Evolutionary conservation across 2,113 vertebrate species (phyloP).

Genomic region (Otocyon megalotis): DNA sequence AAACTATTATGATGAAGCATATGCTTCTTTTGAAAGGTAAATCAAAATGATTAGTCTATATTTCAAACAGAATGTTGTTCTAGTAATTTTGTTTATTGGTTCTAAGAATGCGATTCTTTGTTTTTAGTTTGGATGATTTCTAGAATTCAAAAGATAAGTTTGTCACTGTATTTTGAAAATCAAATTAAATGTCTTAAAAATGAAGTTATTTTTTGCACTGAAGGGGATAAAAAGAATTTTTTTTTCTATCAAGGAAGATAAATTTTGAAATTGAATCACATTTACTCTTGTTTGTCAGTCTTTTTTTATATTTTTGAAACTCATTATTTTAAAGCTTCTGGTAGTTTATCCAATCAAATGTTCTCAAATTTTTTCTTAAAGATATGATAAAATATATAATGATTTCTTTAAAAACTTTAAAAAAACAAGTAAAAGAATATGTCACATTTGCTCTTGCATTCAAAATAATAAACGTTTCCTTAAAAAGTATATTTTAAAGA

Average conservation of each 20-base stretch:
- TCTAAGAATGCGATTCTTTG: neutral
- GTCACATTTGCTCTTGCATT: neutral
- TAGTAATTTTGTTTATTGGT: neutral
- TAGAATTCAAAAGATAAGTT: neutral
- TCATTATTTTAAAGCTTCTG: neutral
- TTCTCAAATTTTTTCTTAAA: neutral
- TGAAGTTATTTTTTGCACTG: neutral
- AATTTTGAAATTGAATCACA: neutral
- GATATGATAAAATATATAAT: neutral
- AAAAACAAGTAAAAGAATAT: neutral
- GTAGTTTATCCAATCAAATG: neutral
- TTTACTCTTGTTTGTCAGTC: neutral
- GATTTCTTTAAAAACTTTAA: neutral
- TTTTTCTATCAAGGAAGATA: neutral
- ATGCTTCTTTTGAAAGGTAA: neutral
- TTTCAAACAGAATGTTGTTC: neutral
- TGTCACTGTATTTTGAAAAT: neutral
- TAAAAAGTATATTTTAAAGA: slow-evolving; percentile 40
- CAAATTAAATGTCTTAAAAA: neutral
- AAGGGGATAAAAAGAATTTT: neutral
- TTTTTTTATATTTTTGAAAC: slow-evolving; percentile 8
- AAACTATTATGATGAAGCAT: neutral
- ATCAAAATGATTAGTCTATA: neutral
- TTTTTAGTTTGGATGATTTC: neutral
- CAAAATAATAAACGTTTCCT: slow-evolving; percentile 44